A percentile compares a stretch with the other conserved stretches of the same genome.
Conservation (phyloP, 2,113 vertebrate genomes). For the Mesembrinibis cayennensis region DNA sequence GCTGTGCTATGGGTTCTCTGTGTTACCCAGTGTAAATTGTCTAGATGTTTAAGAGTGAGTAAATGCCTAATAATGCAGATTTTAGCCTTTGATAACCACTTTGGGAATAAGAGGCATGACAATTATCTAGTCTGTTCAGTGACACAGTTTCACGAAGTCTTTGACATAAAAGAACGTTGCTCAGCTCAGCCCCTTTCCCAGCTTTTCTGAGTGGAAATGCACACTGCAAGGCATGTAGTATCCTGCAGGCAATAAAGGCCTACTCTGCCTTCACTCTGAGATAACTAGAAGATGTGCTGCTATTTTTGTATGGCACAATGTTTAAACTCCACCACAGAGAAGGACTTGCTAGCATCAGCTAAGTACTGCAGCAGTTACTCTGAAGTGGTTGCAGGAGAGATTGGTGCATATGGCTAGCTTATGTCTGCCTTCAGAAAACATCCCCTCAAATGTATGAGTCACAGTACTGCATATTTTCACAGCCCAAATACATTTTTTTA, state of each 20-base stretch:
- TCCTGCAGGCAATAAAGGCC: background rate
- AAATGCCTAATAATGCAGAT: background rate
- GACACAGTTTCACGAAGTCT: background rate
- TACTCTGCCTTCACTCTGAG: background rate
- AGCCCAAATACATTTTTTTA: background rate
- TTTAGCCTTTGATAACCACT: background rate
- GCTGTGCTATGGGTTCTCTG: background rate
- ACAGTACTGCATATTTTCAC: background rate
- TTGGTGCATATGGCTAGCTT: background rate
- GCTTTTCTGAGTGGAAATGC: background rate
- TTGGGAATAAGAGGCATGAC: background rate
- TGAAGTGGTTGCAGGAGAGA: background rate
- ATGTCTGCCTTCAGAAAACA: background rate
- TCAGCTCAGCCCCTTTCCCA: background rate
- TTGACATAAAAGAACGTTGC: background rate
- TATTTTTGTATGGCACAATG: background rate
- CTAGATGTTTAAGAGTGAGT: background rate
- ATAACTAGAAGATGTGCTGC: background rate
- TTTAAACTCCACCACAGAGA: background rate
- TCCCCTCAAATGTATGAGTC: background rate
- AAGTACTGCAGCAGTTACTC: background rate
- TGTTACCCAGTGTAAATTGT: background rate
- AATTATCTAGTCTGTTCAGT: background rate
- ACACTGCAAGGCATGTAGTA: background rate
- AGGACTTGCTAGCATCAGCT: background rate